Conservation (phyloP, 2,888 invertebrate genomes). For the Coleophora flavipennella region DNA sequence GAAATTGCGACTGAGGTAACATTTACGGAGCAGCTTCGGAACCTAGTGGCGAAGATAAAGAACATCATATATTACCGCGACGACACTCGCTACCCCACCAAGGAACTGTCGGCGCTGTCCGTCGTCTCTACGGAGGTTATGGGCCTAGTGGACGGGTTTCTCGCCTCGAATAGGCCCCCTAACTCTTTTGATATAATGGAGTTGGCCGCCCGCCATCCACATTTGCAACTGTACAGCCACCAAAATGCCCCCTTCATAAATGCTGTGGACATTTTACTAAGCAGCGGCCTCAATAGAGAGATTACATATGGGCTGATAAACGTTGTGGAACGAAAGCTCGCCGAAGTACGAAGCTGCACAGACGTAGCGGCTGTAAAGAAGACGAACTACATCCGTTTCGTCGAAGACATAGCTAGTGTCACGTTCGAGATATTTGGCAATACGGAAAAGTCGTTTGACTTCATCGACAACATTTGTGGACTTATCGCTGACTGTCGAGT, state of each 20-base stretch:
- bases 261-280: constrained; percentile 59
- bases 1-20: constrained; percentile 77
- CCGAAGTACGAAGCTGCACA: constrained; percentile 55
- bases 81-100: constrained; percentile 58
- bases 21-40: constrained; percentile 77
- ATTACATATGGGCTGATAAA: constrained; percentile 66
- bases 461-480: constrained; percentile 55
- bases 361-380: constrained; percentile 58
- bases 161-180: constrained; percentile 59
- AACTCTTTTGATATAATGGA: constrained; percentile 65
- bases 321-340: constrained; percentile 62
- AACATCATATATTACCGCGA: constrained; percentile 60
- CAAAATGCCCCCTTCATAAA: constrained; percentile 65
- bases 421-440: constrained; percentile 65
- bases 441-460: constrained; percentile 57
- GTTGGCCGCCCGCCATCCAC: constrained; percentile 54
- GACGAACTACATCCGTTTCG: constrained; percentile 59
- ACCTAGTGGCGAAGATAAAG: constrained; percentile 63
- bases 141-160: constrained; percentile 74
- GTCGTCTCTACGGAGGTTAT: constrained; percentile 75
- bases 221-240: constrained; percentile 60
- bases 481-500: constrained; percentile 58
- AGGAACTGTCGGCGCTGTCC: constrained; percentile 69
- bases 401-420: constrained; percentile 63
- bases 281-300: constrained; percentile 63